Percentiles rank a stretch among this genome's conserved stretches.
Conservation (phyloP, 2,888 invertebrate species). For the Itoplectis maculator region DNA sequence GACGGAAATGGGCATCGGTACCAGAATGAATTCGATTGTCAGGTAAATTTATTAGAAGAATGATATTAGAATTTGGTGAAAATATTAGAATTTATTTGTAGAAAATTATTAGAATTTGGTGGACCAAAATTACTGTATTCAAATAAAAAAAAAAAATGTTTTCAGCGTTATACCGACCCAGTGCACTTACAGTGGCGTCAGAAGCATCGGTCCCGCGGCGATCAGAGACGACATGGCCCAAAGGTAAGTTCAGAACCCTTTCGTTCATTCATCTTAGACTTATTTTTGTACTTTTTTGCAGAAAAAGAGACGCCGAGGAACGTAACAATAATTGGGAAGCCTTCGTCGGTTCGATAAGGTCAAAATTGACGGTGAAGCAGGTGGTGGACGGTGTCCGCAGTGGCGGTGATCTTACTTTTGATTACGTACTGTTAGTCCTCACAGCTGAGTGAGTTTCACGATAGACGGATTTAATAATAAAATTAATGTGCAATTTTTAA, state of each 20-base stretch:
- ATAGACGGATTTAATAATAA: neutral
- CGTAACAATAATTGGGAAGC: conserved; percentile 87
- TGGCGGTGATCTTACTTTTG: conserved; percentile 93
- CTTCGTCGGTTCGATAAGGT: conserved; percentile 91
- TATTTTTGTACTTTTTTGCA: conserved; percentile 39
- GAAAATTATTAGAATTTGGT: neutral
- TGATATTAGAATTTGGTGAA: neutral
- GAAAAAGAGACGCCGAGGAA: conserved; percentile 76
- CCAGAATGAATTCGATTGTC: conserved; percentile 89
- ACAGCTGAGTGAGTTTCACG: conserved; percentile 91
- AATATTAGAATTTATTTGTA: neutral
- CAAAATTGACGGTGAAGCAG: conserved; percentile 92
- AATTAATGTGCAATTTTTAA: conserved; percentile 20
- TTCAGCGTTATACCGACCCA: conserved; percentile 81
- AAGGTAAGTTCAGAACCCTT: conserved; percentile 25
- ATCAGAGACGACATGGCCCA: conserved; percentile 59
- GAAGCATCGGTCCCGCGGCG: conserved; percentile 60
- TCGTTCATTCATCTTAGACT: neutral
- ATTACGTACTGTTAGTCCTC: conserved; percentile 91
- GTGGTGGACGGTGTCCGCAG: conserved; percentile 92
- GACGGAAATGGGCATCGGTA: conserved; percentile 90
- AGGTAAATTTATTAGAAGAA: conserved; percentile 85
- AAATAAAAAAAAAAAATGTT: conserved; percentile 33
- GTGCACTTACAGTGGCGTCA: conserved; percentile 80
- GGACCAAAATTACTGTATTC: neutral